phyloP scores from a whole-genome alignment of 2,888 invertebrate genomes.

The Megastigmus dorsalis region DNA sequence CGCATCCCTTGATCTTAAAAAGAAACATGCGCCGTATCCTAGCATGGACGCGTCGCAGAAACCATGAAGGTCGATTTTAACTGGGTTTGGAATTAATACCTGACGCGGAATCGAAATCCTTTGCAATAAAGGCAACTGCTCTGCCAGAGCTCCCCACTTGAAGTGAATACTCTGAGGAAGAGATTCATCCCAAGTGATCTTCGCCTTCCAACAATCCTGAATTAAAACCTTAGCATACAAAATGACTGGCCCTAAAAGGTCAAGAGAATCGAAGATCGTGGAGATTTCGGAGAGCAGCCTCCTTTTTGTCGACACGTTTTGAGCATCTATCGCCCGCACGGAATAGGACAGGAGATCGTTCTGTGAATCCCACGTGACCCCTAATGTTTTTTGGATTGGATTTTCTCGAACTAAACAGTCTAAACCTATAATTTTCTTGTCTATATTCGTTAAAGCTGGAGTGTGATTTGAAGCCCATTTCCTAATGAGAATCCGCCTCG shows the following conservation, averaged over 20 bases:
- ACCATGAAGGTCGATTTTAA: conserved; percentile 46
- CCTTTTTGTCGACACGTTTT: too few relatives aligned
- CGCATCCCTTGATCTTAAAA: background rate
- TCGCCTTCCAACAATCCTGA: too few relatives aligned
- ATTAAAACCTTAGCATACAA: too few relatives aligned
- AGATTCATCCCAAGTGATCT: too few relatives aligned
- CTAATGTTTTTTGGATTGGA: conserved; percentile 23
- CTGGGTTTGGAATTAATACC: conserved; percentile 18
- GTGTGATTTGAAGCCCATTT: conserved; percentile 58
- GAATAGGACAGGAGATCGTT: too few relatives aligned
- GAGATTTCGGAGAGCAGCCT: too few relatives aligned
- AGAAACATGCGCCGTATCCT: conserved; percentile 46
- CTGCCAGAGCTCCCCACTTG: too few relatives aligned
- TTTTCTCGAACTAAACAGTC: background rate
- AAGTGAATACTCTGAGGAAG: too few relatives aligned
- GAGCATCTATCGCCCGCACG: too few relatives aligned
- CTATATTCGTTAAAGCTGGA: background rate
- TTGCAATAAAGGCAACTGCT: background rate
- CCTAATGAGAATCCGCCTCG: conserved; percentile 38
- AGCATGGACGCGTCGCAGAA: conserved; percentile 42
- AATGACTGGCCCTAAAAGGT: too few relatives aligned
- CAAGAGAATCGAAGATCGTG: too few relatives aligned
- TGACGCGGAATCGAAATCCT: conserved; percentile 29
- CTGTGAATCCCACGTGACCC: conserved; percentile 50
- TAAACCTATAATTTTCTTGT: background rate